These are phyloP conservation scores for Solen grandis DNA, from an alignment of 1,140 invertebrate genomes.

Conservation along the genomic window DNA sequence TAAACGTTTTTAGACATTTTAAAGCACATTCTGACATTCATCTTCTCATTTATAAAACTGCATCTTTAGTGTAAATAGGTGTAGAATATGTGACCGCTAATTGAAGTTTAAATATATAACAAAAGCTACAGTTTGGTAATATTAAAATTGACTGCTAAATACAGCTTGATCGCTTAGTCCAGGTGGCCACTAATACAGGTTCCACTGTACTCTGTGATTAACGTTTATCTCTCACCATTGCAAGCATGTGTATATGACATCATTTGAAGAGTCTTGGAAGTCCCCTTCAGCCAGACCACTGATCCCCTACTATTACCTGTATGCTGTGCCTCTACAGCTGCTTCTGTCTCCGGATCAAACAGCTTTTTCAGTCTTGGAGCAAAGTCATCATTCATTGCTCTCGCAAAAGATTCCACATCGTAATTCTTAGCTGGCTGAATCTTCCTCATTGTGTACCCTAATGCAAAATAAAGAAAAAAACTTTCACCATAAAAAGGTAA, in stretches of 20 bases:
- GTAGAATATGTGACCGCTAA: too few species aligned
- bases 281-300: not conserved
- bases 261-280: not conserved
- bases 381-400: conserved; percentile 81
- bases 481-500: too few species aligned
- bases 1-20: too few species aligned
- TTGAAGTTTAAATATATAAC: too few species aligned
- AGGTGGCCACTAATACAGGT: not conserved
- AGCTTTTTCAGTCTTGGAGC: conserved; percentile 78
- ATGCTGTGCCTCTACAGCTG: conserved; percentile 78
- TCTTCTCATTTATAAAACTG: too few species aligned
- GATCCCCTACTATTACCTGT: conserved; percentile 66
- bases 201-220: not conserved
- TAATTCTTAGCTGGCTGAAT: conserved; percentile 80
- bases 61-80: too few species aligned
- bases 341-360: conserved; percentile 80
- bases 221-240: not conserved
- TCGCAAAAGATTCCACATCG: conserved; percentile 80
- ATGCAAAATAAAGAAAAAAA: not conserved
- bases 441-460: conserved; percentile 78
- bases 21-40: too few species aligned
- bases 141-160: too few species aligned
- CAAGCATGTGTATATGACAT: not conserved
- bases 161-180: too few species aligned
- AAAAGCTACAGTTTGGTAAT: too few species aligned